Evolutionary conservation across 2,797 vertebrate genomes (phyloP).

Genomic region (Arnoldichthys spilopterus): DNA sequence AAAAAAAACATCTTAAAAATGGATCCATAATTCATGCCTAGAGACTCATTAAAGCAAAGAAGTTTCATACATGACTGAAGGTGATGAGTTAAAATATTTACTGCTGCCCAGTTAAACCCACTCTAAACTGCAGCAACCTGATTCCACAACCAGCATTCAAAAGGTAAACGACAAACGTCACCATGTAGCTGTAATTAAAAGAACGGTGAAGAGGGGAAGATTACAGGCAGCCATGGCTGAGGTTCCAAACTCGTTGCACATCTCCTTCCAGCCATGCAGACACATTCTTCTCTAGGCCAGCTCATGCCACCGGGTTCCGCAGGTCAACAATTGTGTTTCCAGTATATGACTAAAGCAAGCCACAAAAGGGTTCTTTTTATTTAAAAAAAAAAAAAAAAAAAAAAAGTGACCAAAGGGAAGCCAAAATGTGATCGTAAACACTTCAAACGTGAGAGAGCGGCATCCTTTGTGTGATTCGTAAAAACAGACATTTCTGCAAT

Average conservation of each 20-base stretch:
- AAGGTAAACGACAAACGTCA: constrained; percentile 11
- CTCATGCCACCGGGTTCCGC: constrained; percentile 75
- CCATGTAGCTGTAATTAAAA: constrained; percentile 53
- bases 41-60: constrained; percentile 1
- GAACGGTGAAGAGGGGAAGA: constrained; percentile 43
- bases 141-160: constrained; percentile 46
- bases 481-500: constrained; percentile 54
- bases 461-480: constrained; percentile 55
- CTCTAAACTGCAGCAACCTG: constrained; percentile 28
- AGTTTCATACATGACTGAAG: constrained; percentile 16
- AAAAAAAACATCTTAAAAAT: constrained; percentile 34
- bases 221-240: constrained; percentile 59
- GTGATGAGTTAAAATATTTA: not conserved
- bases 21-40: constrained; percentile 7
- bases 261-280: constrained; percentile 57
- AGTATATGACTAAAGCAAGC: constrained; percentile 69
- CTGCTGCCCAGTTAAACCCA: not conserved
- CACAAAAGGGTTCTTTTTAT: constrained; percentile 71
- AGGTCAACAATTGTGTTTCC: constrained; percentile 72
- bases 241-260: constrained; percentile 59
- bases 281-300: constrained; percentile 63
- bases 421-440: constrained; percentile 60
- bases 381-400: no score
- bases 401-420: constrained; percentile 62
- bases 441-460: constrained; percentile 40